Evolutionary conservation across 2,113 vertebrate species (phyloP), one percentile per base, ranked within the genome.

Genomic region (Cyprinodon brontotheroides): DNA sequence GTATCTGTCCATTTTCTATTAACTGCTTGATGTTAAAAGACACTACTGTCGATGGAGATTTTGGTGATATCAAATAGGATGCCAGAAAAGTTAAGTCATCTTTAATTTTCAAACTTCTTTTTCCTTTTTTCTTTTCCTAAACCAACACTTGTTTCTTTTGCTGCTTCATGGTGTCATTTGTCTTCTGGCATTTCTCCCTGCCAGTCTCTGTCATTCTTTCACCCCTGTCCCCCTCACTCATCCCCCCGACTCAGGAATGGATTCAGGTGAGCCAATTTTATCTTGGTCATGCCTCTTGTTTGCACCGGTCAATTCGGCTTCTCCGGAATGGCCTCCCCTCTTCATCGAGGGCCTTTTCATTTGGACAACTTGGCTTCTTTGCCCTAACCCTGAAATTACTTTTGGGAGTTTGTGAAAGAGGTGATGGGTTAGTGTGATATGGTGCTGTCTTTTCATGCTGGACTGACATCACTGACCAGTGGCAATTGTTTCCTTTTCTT

Each of bases 191-290:
- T 87, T 84, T 86, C 83, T 87, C 87, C 82, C 83, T 89, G 87
- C 83, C 85, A 85, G 68, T 86, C 90, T 89, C 85, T 91, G 89
- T 84, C 82, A 87, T 80, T 80, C 89, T 86, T 75, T 79, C 74
- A n/a, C 50, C 20, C 50, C 20, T 61, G 75, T 69, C 70, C 66
- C 77, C 75, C 72, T 66, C 74, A 14, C 60, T 11, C 40, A 63
- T 60, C 72, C 75, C 73, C 59, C 80, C 77, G 72, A 74, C 70
- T 72, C 75, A 84, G 84, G 80, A 83, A 83, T 77, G 73, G 89
- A 89, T 93, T 87, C 89, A 91, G 91, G 89, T 92, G 89, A 92
- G 87, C 86, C 90, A 92, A 92, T 92, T 92, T 88, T 84, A 91
- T 86, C 86, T 84, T 84, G 88, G 91, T 91, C 92, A 92, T 91